These are phyloP conservation scores for Turritopsis rubra DNA, from an alignment of 30 jellyfish, hydroid and myxozoan species.

Conservation along the genomic window DNA sequence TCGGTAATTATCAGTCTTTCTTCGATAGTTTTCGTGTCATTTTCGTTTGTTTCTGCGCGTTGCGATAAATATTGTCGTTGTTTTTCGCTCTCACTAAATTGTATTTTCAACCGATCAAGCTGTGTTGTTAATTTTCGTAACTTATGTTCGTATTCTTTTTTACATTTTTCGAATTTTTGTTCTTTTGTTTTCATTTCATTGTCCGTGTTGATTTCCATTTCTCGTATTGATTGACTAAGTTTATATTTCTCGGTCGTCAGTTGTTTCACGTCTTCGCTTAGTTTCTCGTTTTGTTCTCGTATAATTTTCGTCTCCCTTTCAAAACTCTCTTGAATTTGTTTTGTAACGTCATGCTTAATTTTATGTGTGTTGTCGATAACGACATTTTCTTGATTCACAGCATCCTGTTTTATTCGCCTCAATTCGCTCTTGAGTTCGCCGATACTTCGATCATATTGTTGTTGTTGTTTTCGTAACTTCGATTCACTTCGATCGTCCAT, in stretches of 20 bases:
- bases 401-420: constrained; percentile 28
- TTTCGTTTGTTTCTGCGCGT: constrained; percentile 32
- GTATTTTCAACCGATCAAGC: constrained; percentile 41
- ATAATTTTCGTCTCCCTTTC: constrained; percentile 40
- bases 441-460: constrained; percentile 47
- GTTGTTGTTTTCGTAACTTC: constrained; percentile 45
- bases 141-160: constrained; percentile 71
- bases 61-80: constrained; percentile 32
- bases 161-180: constrained; percentile 36
- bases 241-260: constrained; percentile 47
- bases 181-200: constrained; percentile 32
- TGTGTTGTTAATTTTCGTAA: constrained; percentile 44
- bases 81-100: constrained; percentile 25
- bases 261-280: constrained; percentile 41
- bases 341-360: constrained; percentile 31
- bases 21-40: constrained; percentile 35
- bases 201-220: constrained; percentile 25
- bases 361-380: constrained; percentile 7
- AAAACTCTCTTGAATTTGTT: constrained; percentile 37
- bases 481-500: constrained; percentile 36
- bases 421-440: constrained; percentile 40
- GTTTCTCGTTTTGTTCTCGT: constrained; percentile 47
- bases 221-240: constrained; percentile 44
- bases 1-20: constrained; percentile 39
- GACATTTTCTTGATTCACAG: constrained; percentile 21